Evolutionary conservation across 1,140 invertebrate genomes (phyloP).

Genomic region (Trichonephila clavata): DNA sequence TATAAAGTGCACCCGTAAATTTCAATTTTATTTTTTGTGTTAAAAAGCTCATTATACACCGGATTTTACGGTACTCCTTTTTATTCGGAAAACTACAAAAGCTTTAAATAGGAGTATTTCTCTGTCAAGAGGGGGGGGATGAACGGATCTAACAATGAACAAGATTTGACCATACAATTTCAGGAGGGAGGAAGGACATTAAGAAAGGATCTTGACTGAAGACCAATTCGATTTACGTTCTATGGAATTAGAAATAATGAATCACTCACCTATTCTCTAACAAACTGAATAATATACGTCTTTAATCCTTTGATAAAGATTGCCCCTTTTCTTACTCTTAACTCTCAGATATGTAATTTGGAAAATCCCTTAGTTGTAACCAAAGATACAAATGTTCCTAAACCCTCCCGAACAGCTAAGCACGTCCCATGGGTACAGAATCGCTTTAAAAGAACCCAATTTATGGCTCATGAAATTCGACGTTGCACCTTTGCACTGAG

Average conservation of each 20-base stretch:
- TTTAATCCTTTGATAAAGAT: slow-evolving; percentile 2
- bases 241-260: neutral
- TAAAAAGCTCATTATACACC: no score
- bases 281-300: neutral
- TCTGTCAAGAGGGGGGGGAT: no score
- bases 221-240: neutral
- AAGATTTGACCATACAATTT: no score
- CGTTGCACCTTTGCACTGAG: neutral
- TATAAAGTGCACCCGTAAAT: no score
- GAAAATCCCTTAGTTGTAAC: neutral
- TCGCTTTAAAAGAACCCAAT: neutral
- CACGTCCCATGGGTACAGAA: neutral
- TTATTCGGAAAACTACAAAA: no score
- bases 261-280: neutral
- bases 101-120: no score
- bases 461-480: neutral
- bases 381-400: neutral
- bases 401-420: neutral
- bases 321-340: no score
- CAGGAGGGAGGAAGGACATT: no score
- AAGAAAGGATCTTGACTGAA: no score
- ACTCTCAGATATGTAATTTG: neutral
- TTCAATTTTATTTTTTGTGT: no score
- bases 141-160: no score
- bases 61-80: no score